These are phyloP conservation scores for Tachina grossa DNA, from an alignment of 2,888 invertebrate species.

Conservation along the genomic window DNA sequence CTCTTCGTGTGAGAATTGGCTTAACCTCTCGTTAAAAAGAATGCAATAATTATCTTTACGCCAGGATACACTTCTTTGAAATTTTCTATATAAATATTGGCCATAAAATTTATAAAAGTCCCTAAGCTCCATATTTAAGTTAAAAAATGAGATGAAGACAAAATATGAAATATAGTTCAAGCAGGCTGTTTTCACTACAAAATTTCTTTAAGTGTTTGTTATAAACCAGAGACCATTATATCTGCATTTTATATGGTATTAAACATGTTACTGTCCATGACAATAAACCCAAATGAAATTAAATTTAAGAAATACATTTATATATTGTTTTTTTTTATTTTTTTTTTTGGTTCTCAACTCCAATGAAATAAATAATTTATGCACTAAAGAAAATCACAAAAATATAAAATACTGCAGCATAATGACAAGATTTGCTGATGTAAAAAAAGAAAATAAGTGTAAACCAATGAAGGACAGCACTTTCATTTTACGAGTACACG, in stretches of 20 bases:
- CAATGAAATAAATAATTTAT: slow-evolving; percentile 44
- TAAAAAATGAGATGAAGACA: too few relatives aligned
- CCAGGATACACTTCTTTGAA: too few relatives aligned
- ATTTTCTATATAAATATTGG: too few relatives aligned
- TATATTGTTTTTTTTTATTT: not conserved
- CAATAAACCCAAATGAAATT: slow-evolving; percentile 43
- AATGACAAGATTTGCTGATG: slow-evolving; percentile 13
- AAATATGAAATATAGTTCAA: not conserved
- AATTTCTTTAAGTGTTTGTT: slow-evolving; percentile 22
- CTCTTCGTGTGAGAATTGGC: too few relatives aligned
- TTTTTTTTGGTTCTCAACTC: not conserved
- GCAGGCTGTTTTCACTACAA: not conserved
- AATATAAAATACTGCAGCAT: slow-evolving; percentile 22
- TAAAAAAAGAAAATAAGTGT: not conserved
- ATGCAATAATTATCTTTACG: too few relatives aligned
- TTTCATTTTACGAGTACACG: slow-evolving; percentile 7
- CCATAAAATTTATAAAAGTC: too few relatives aligned
- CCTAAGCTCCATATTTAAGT: too few relatives aligned
- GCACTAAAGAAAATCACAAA: slow-evolving; percentile 11
- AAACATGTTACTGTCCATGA: slow-evolving; percentile 42
- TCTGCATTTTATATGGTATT: slow-evolving; percentile 32
- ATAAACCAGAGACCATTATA: slow-evolving; percentile 2
- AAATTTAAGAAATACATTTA: slow-evolving; percentile 28
- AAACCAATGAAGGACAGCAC: slow-evolving; percentile 17
- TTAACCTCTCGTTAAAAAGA: too few relatives aligned